Evolutionary conservation across 1,140 invertebrate genomes (phyloP).

Genomic region (Drosophila athabasca): DNA sequence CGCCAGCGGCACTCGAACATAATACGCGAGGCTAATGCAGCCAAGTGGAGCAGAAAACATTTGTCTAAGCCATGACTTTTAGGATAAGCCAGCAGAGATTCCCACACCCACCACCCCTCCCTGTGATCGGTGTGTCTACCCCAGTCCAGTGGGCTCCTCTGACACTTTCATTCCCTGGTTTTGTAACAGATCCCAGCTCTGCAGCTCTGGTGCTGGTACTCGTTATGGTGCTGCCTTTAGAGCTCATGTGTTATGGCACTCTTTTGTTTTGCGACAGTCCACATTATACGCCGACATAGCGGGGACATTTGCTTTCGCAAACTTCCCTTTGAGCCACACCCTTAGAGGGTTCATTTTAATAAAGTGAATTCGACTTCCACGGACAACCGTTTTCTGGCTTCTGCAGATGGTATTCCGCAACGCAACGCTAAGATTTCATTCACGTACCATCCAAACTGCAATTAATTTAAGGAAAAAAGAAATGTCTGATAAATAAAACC

Average conservation of each 20-base stretch:
- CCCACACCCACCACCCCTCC: conserved; percentile 15
- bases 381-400: conserved; percentile 1
- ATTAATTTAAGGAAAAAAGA: too few relatives aligned
- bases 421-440: background rate
- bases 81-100: conserved; percentile 40
- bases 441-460: conserved; percentile 8
- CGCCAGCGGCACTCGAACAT: conserved; percentile 50
- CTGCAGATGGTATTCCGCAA: too few relatives aligned
- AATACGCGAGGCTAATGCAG: conserved; percentile 55
- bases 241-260: conserved; percentile 45
- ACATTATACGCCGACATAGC: conserved; percentile 29
- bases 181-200: background rate
- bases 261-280: conserved; percentile 28
- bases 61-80: conserved; percentile 70
- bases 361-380: conserved; percentile 25
- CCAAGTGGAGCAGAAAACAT: conserved; percentile 63
- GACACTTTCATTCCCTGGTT: conserved; percentile 54
- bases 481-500: too few relatives aligned
- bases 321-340: conserved; percentile 1
- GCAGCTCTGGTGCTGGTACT: background rate
- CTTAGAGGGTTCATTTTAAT: conserved; percentile 23
- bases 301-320: conserved; percentile 9
- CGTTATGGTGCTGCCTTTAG: conserved; percentile 4
- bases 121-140: background rate
- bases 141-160: conserved; percentile 28